These are phyloP conservation scores for Poecilia wingei DNA, from an alignment of 2,797 vertebrate species.

Conservation along the genomic window DNA sequence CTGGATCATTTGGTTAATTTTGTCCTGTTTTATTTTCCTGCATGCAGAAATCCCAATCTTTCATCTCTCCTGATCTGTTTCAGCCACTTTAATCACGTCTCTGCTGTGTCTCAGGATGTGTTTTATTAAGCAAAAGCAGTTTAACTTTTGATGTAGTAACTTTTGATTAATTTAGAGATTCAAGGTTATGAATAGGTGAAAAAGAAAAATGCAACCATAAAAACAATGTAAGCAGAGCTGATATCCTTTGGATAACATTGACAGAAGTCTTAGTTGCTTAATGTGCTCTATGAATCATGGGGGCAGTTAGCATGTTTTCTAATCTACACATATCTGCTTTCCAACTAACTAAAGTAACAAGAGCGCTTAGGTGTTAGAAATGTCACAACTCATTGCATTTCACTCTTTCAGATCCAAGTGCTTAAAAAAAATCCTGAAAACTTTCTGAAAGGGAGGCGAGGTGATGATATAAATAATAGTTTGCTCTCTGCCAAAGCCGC, in stretches of 20 bases:
- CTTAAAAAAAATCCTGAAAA: slow-evolving; percentile 9
- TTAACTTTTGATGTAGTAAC: background rate
- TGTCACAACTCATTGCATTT: background rate
- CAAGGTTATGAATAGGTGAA: background rate
- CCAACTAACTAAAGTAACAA: background rate
- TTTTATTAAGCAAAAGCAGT: background rate
- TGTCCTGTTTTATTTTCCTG: slow-evolving; percentile 41
- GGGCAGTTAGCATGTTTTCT: background rate
- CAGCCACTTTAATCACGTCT: background rate
- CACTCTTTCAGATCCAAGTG: background rate
- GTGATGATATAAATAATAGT: background rate
- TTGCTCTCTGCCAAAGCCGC: background rate
- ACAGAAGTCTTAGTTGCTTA: background rate
- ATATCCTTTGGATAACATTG: slow-evolving; percentile 17
- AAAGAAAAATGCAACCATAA: background rate
- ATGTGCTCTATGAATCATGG: background rate
- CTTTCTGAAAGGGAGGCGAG: background rate
- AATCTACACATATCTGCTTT: background rate
- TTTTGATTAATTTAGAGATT: background rate
- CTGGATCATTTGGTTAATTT: slow-evolving; percentile 11
- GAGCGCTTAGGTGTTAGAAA: background rate
- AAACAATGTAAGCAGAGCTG: background rate
- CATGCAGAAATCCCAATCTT: slow-evolving; percentile 14
- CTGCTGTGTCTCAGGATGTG: background rate
- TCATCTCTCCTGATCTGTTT: background rate